Conservation (phyloP, 2,797 vertebrate genomes). For the Tangara arthus region DNA sequence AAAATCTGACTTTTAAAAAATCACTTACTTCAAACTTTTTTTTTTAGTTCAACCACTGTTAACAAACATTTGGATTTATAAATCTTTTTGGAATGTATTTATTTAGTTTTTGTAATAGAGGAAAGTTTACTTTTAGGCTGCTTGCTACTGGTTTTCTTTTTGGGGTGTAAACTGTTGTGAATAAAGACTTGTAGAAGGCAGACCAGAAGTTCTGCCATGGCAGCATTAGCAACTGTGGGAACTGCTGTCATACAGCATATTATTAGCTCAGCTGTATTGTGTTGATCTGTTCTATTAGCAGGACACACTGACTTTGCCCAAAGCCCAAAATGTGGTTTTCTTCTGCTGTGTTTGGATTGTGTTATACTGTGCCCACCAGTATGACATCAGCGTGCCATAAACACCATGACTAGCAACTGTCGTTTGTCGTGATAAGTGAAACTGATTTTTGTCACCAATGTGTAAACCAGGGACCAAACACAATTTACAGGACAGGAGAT, state of each 20-base stretch:
- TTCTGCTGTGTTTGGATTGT: neutral
- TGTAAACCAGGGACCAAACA: neutral
- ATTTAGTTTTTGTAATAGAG: neutral
- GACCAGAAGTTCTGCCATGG: neutral
- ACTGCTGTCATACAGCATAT: neutral
- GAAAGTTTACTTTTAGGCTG: neutral
- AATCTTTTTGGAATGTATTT: neutral
- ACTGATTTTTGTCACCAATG: neutral
- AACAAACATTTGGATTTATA: neutral
- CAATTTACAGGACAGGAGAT: neutral
- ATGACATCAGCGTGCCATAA: neutral
- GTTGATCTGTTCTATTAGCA: neutral
- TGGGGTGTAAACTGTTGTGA: neutral
- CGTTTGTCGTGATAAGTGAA: neutral
- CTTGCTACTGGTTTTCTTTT: neutral
- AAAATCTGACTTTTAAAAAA: neutral
- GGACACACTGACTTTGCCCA: neutral
- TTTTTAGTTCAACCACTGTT: neutral
- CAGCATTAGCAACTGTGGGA: neutral
- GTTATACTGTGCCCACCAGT: neutral
- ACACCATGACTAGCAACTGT: neutral
- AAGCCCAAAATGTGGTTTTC: neutral
- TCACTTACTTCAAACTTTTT: neutral
- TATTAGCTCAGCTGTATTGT: neutral
- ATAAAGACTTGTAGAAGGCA: neutral